phyloP scores from a whole-genome alignment of 2,888 invertebrate species.

The Arge pagana region DNA sequence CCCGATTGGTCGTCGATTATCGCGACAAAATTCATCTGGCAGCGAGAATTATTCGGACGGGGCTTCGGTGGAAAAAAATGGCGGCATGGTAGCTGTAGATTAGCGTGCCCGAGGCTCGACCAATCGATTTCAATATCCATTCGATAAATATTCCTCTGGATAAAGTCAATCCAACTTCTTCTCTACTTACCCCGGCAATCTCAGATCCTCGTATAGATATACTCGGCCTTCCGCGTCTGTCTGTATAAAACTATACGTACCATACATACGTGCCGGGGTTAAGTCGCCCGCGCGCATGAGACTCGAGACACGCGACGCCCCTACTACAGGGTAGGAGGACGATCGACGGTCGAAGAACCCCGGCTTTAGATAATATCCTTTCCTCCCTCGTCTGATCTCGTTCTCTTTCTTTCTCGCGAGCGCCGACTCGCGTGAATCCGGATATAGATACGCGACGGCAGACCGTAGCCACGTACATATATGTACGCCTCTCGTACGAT shows the following conservation, averaged over 20 bases:
- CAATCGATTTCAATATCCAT: conserved; percentile 51
- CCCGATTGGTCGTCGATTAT: no score
- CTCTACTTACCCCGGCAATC: conserved; percentile 20
- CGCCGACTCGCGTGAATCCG: no score
- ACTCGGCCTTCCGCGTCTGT: neutral
- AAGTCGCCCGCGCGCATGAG: conserved; percentile 27
- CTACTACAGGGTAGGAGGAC: conserved; percentile 42
- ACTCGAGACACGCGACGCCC: conserved; percentile 36
- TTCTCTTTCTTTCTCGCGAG: conserved; percentile 14
- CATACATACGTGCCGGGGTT: neutral
- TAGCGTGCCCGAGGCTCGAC: conserved; percentile 49
- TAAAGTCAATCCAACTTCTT: conserved; percentile 26
- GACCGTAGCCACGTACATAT: no score
- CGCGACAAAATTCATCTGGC: no score
- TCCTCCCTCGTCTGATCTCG: conserved; percentile 12
- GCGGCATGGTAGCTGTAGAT: conserved; percentile 31
- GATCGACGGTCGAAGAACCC: conserved; percentile 34
- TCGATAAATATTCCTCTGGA: conserved; percentile 50
- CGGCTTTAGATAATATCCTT: conserved; percentile 44
- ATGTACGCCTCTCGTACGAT: no score
- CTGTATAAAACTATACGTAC: neutral
- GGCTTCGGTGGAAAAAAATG: no score
- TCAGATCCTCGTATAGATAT: conserved; percentile 14
- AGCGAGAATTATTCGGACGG: no score
- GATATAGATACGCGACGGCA: no score